Percentiles rank a stretch among this genome's conserved stretches.
Evolutionary conservation across 2,888 invertebrate species (phyloP).

Genomic region (Pyrrhosoma nymphula): DNA sequence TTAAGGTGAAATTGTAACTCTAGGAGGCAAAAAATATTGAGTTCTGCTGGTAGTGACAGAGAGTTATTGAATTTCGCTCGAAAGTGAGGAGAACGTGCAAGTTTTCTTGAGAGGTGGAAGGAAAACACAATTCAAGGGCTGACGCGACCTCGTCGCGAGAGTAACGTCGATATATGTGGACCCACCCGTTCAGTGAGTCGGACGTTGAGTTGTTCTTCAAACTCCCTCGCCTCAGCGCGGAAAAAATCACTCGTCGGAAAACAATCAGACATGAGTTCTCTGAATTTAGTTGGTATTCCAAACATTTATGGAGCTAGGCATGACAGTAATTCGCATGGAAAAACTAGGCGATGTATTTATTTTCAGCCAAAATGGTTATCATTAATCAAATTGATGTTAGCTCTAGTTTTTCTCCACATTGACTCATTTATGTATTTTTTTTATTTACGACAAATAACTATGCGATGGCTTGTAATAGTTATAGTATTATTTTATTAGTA

Average conservation of each 20-base stretch:
- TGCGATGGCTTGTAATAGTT: too few relatives aligned
- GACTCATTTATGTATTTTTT: too few relatives aligned
- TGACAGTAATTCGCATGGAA: too few relatives aligned
- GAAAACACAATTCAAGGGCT: background rate
- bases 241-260: background rate
- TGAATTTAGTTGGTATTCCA: too few relatives aligned
- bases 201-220: background rate
- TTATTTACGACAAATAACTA: too few relatives aligned
- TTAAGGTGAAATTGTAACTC: background rate
- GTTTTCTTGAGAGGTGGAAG: background rate
- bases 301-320: too few relatives aligned
- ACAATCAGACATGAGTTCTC: too few relatives aligned
- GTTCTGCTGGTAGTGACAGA: background rate
- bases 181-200: background rate
- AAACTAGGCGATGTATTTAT: too few relatives aligned
- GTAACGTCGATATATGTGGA: background rate
- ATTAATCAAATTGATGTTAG: too few relatives aligned
- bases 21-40: background rate
- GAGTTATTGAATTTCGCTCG: background rate
- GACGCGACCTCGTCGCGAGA: background rate
- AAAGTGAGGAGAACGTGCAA: background rate
- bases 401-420: too few relatives aligned
- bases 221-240: background rate
- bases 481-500: too few relatives aligned
- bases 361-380: too few relatives aligned